These are phyloP conservation scores for Tolypeutes matacus DNA, from an alignment of 2,797 vertebrate species.

Conservation along the genomic window DNA sequence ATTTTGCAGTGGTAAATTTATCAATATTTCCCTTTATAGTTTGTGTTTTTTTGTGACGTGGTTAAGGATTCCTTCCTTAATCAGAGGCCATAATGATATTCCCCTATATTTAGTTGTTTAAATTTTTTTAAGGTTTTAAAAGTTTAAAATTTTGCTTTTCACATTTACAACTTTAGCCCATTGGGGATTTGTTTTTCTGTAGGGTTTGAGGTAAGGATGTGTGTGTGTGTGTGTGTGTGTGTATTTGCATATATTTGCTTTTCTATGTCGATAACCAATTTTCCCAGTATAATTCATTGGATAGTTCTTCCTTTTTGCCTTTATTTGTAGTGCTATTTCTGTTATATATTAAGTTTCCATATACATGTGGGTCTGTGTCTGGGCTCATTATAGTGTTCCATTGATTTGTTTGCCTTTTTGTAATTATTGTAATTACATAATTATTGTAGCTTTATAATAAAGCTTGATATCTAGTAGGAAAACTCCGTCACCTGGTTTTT, in stretches of 20 bases:
- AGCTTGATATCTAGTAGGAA: not conserved
- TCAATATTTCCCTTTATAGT: not conserved
- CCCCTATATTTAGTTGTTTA: not conserved
- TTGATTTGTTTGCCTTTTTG: not conserved
- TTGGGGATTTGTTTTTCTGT: constrained; percentile 22
- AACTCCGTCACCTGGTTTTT: constrained; percentile 3
- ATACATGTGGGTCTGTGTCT: not conserved
- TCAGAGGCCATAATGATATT: not conserved
- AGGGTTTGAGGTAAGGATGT: not conserved
- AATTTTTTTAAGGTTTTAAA: not conserved
- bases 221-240: too few relatives aligned
- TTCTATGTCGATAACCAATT: not conserved
- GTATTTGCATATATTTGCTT: not conserved
- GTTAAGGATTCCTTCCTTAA: constrained; percentile 39
- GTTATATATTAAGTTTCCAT: not conserved
- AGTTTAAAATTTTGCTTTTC: constrained; percentile 3
- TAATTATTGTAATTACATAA: not conserved
- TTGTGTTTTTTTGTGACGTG: constrained; percentile 43
- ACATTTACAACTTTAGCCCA: not conserved
- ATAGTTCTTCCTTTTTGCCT: not conserved
- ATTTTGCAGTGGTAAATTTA: not conserved
- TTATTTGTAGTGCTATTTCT: not conserved
- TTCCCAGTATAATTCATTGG: constrained; percentile 5
- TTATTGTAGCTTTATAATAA: not conserved
- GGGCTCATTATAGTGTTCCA: not conserved